phyloP scores from a whole-genome alignment of 2,888 invertebrate species.

The Apodemia duryi region DNA sequence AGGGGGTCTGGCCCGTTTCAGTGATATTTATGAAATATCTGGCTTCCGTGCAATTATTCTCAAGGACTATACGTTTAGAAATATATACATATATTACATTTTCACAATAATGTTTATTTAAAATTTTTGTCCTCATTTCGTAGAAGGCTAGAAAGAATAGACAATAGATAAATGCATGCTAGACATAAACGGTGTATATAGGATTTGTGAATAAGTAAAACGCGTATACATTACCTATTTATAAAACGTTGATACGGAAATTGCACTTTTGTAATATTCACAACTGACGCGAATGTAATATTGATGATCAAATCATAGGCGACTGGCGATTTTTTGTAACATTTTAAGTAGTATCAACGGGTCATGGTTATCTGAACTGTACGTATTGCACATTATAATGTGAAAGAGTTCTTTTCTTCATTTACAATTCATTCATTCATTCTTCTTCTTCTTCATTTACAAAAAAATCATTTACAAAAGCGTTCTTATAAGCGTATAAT shows the following conservation, averaged over 20 bases:
- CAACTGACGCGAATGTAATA: conserved; percentile 43
- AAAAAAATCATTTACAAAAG: no score
- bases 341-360: no score
- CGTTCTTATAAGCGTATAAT: no score
- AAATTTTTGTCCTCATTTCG: background rate
- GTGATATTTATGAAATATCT: conserved; percentile 25
- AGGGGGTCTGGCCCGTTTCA: conserved; percentile 25
- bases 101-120: no score
- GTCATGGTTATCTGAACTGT: no score
- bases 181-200: conserved; percentile 26
- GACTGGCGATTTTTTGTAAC: conserved; percentile 26
- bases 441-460: no score
- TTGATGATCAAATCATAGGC: conserved; percentile 28
- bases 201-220: conserved; percentile 43
- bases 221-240: conserved; percentile 57
- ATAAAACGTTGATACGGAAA: conserved; percentile 70
- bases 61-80: no score
- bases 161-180: background rate
- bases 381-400: no score
- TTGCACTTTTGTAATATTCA: conserved; percentile 77
- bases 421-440: no score
- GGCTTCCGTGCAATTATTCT: conserved; percentile 25
- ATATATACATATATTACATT: no score
- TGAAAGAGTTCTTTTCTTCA: no score
- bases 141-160: background rate